Conservation (phyloP, 2,113 vertebrate genomes). For the Gymnocephalus cernua region DNA sequence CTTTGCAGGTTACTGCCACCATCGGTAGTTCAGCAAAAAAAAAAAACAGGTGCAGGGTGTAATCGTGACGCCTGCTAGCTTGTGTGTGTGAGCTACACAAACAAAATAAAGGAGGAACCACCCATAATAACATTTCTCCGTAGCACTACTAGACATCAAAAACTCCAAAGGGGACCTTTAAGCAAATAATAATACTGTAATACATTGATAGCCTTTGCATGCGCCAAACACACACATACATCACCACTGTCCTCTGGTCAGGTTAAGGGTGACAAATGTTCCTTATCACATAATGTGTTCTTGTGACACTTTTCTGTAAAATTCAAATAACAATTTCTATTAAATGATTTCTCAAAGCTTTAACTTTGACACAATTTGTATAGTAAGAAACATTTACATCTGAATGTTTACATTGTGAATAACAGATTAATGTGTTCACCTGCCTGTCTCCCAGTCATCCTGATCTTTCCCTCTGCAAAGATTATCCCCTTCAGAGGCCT, state of each 20-base stretch:
- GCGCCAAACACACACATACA: too few relatives aligned
- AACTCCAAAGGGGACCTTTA: too few relatives aligned
- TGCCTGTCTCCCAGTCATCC: conserved; percentile 57
- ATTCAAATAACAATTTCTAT: not conserved
- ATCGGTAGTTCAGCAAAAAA: not conserved
- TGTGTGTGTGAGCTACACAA: not conserved
- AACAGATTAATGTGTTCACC: conserved; percentile 42
- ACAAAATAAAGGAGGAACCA: not conserved
- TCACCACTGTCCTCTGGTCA: not conserved
- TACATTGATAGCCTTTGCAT: too few relatives aligned
- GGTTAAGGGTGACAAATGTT: not conserved
- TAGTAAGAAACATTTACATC: conserved; percentile 37
- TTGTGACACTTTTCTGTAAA: not conserved
- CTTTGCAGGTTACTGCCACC: not conserved
- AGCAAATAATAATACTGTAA: too few relatives aligned
- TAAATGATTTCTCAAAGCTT: not conserved
- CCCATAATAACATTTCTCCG: too few relatives aligned
- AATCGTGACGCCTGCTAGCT: not conserved
- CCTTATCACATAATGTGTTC: not conserved
- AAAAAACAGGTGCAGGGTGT: not conserved
- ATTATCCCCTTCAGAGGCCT: conserved; percentile 72
- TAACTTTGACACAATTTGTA: not conserved
- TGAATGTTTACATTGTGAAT: conserved; percentile 52
- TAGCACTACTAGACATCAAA: too few relatives aligned
- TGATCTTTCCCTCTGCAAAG: conserved; percentile 61